Base-by-base conservation (phyloP, 2,797 vertebrate genomes). In the Microtus obscurus region DNA sequence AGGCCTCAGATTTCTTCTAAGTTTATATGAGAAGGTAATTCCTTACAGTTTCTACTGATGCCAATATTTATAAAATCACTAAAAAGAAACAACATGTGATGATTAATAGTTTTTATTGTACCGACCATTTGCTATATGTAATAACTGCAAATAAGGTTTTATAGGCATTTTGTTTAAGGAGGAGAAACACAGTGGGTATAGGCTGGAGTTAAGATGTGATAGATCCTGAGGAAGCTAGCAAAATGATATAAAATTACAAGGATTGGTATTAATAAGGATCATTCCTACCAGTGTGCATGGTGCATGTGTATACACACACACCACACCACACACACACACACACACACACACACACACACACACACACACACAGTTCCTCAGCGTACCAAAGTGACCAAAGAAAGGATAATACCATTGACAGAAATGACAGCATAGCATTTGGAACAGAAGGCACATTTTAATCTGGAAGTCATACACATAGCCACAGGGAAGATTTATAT, bases 401-500 rank as follows among this genome's bases (percentile, higher is more conserved):
- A 92, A 90, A 90, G 81, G 85, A 95, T 65, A 95, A 89, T 92
- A 76, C 93, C 65, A 76, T 71, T 89, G 95, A 94, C 78, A 95
- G 90, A 95, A 97, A 92, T 90, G 78, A 96, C 92, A 96, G 89
- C 4, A 27, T 92, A n/a, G 79, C 81, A 94, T 92, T 96, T 96
- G 95, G 78, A 96, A 83, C 11, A 90, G 85, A 94, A 93, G 48
- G 79, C 14, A 82, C 40, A 56, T 85, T 92, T 63, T 90, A 96
- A 96, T 95, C 88, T 80, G 56, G 76, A 94, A 91, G 90, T 90
- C 93, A 92, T 83, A 65, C 19, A n/a, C 69, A 71, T 86, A 48
- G 63, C 95, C 88, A 92, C 69, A 87, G 85, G 74, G 74, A 94
- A 96, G n/a, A 73, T 56, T 88, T 92, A 51, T 94, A 94, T 90